Conservation (phyloP, 2,797 vertebrate species). For the Odontamblyopus lacepedii region DNA sequence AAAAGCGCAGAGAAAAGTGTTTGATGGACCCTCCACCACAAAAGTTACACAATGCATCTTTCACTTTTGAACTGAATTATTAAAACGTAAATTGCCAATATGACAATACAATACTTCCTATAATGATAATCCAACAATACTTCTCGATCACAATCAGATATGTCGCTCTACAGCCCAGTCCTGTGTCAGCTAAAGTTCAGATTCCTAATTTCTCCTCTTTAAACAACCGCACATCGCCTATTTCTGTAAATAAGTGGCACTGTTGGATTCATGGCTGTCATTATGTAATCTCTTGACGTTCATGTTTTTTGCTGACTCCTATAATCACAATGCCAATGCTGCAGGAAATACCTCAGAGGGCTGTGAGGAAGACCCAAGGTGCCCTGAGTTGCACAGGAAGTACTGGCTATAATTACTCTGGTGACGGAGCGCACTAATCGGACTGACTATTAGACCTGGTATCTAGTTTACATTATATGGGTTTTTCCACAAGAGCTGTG, state of each 20-base stretch:
- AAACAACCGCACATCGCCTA: neutral
- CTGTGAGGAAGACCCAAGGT: conserved; percentile 43
- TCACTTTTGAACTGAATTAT: too few species aligned
- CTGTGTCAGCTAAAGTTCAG: too few species aligned
- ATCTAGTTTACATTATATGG: conserved; percentile 30
- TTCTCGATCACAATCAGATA: too few species aligned
- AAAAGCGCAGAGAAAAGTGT: too few species aligned
- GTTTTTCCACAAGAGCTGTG: conserved; percentile 39
- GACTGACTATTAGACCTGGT: conserved; percentile 46
- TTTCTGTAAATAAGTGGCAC: conserved; percentile 8
- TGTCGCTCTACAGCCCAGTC: too few species aligned
- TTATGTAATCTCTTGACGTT: conserved; percentile 25
- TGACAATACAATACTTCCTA: too few species aligned
- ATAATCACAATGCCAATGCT: conserved; percentile 32
- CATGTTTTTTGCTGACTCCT: conserved; percentile 21
- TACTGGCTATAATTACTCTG: conserved; percentile 44
- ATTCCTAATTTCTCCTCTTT: neutral
- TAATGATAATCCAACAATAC: too few species aligned
- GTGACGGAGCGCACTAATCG: conserved; percentile 43
- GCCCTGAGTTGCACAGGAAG: conserved; percentile 46
- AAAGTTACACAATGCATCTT: too few species aligned
- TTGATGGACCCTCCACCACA: too few species aligned
- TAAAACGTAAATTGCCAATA: too few species aligned
- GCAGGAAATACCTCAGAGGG: conserved; percentile 43
- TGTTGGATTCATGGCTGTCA: conserved; percentile 2